Base-by-base conservation (phyloP, 2,888 invertebrate genomes). In the Mystacides longicornis region DNA sequence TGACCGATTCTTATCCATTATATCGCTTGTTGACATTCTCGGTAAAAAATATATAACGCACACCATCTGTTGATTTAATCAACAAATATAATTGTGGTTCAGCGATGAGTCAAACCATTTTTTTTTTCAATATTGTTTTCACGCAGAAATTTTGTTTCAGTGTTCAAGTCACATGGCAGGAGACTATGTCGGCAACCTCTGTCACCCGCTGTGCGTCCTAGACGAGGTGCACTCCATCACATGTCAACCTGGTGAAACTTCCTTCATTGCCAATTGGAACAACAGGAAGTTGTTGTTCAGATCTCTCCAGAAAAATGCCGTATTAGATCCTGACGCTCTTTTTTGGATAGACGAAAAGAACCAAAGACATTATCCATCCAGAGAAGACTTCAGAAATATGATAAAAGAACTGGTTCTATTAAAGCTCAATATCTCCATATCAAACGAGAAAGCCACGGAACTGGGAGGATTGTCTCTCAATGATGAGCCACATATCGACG, bases 171-270 rank as follows among this genome's bases (percentile, higher is more conserved):
- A 82, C 66, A 69, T 70, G 54, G 71, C 73, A 57, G 78, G 79
- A 7, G 65, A 72, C 54, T 79, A 81, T 4, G 71, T 81, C 51
- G 86, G 85, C 31, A 81, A 79, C 58, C 67, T 86, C n/a, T 87
- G 86, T 66, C 70, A 73, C 16, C 78, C 80, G 1, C 65, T 86
- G 16, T 87, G 86, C 66, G 67, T 73, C 18, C 72, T 75, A 22
- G 69, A 74, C 54, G 75, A 75, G 42, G 73, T 81, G 56, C 71
- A 76, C 52, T 78, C 81, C 11, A 65, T 81, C 11, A 75, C 78
- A 7, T 86, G 86, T 64, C 78, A 81, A 61, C 78, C 80, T 46
- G 79, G 82, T 62, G 80, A 80, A 64, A 74, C 78, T 0, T 80
- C 81, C 5, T 83, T 83, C 66, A 77, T 79, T 51, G 82, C 78